Conservation (phyloP, 2,888 invertebrate genomes). For the Pseudeuparius sepicola region DNA sequence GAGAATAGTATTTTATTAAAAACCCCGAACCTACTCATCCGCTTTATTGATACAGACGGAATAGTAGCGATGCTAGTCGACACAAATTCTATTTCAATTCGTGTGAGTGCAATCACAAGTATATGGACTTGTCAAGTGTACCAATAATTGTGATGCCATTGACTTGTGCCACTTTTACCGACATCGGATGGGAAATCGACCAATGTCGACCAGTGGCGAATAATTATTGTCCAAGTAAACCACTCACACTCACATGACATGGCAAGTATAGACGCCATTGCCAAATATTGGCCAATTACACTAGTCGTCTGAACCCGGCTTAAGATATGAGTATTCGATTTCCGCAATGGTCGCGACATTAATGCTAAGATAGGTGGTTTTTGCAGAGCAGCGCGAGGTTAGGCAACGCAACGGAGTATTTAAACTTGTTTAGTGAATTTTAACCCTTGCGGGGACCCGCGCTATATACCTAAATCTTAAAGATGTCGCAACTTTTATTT, state of each 20-base stretch:
- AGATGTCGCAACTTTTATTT: no score
- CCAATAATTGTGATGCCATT: constrained; percentile 6
- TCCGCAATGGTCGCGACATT: no score
- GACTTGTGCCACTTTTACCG: constrained; percentile 9
- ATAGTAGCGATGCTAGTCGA: constrained; percentile 7
- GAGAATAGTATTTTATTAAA: no score
- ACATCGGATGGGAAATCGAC: constrained; percentile 11
- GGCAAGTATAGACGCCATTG: neutral
- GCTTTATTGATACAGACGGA: constrained; percentile 1
- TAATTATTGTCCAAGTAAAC: neutral
- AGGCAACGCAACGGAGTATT: no score
- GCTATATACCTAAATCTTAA: no score
- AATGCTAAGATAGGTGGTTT: no score
- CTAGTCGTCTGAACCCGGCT: constrained; percentile 3
- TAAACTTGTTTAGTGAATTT: no score
- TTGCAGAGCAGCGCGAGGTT: no score
- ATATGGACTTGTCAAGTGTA: constrained; percentile 10
- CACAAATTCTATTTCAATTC: no score
- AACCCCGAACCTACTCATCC: no score
- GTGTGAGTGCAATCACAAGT: constrained; percentile 7
- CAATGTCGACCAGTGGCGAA: constrained; percentile 1
- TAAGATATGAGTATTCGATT: constrained; percentile 2
- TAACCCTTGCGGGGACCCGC: no score
- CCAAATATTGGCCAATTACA: constrained; percentile 2
- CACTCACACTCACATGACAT: neutral